Percentiles rank a stretch among this genome's conserved stretches.
Evolutionary conservation across 2,797 vertebrate genomes (phyloP).

Genomic region (Sebastes cheni): DNA sequence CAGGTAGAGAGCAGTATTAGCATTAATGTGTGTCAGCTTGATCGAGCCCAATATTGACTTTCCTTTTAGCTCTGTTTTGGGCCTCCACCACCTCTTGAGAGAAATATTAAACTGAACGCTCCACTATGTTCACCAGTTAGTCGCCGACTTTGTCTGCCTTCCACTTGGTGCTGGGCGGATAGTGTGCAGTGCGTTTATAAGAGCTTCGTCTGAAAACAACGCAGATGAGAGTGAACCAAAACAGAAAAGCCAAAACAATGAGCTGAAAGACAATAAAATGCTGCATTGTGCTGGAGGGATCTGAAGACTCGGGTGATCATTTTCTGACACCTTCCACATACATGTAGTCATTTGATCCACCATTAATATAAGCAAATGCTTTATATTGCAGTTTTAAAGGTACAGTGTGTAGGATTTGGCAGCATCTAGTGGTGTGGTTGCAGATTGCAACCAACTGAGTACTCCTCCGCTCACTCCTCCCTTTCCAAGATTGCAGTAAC

Average conservation of each 20-base stretch:
- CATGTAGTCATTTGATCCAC: not conserved
- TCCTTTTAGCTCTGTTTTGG: not conserved
- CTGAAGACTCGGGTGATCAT: not conserved
- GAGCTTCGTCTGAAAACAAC: too few relatives aligned
- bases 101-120: not conserved
- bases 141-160: not conserved
- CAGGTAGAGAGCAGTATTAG: not conserved
- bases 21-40: not conserved
- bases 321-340: not conserved
- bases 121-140: not conserved
- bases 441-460: too few relatives aligned
- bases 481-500: too few relatives aligned
- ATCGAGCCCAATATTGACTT: not conserved
- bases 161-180: too few relatives aligned
- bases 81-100: not conserved
- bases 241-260: not conserved
- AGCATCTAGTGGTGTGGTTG: too few relatives aligned
- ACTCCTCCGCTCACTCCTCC: too few relatives aligned
- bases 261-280: not conserved
- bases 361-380: not conserved
- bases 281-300: not conserved
- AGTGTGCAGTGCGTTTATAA: not conserved
- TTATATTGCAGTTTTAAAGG: not conserved
- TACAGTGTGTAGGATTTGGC: rapidly evolving
- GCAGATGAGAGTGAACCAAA: not conserved